These are phyloP conservation scores for Zaprionus lachaisei DNA, from an alignment of 1,140 invertebrate species.

Conservation along the genomic window DNA sequence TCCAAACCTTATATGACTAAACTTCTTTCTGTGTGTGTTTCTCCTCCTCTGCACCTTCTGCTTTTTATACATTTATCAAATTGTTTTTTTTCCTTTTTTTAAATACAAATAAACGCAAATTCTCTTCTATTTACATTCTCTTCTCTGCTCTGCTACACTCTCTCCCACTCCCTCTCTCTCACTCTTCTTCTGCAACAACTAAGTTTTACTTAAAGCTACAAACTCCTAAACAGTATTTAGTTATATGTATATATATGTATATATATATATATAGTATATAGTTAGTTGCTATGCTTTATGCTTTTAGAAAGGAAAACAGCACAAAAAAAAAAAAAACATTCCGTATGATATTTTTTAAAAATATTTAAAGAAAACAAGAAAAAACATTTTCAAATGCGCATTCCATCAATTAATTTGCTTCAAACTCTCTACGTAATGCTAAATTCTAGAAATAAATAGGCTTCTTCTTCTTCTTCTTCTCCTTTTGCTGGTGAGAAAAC, in stretches of 20 bases:
- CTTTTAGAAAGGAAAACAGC: constrained; percentile 11
- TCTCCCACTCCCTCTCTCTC: constrained; percentile 6
- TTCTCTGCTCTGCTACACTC: constrained; percentile 2
- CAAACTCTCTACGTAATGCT: constrained; percentile 24
- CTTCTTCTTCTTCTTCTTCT: not conserved
- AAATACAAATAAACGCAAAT: constrained; percentile 50
- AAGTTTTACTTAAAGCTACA: not conserved
- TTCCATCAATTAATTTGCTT: not conserved
- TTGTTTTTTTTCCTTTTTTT: constrained; percentile 6
- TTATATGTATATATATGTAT: no score
- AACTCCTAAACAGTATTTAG: constrained; percentile 8
- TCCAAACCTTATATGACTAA: constrained; percentile 14
- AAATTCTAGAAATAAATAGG: constrained; percentile 42
- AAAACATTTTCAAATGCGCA: constrained; percentile 33
- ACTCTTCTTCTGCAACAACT: constrained; percentile 11
- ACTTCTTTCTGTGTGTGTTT: constrained; percentile 1
- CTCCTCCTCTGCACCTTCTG: not conserved
- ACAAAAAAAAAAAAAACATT: constrained; percentile 14
- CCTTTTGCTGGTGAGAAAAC: not conserved
- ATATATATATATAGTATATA: not conserved
- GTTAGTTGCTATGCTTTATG: not conserved
- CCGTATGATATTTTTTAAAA: constrained; percentile 1
- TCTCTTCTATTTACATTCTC: constrained; percentile 20
- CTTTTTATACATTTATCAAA: constrained; percentile 32
- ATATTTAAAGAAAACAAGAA: constrained; percentile 6